Percentiles rank a stretch among this genome's conserved stretches.
Evolutionary conservation across 1,140 invertebrate genomes (phyloP).

Genomic region (Chironomus striatipennis): DNA sequence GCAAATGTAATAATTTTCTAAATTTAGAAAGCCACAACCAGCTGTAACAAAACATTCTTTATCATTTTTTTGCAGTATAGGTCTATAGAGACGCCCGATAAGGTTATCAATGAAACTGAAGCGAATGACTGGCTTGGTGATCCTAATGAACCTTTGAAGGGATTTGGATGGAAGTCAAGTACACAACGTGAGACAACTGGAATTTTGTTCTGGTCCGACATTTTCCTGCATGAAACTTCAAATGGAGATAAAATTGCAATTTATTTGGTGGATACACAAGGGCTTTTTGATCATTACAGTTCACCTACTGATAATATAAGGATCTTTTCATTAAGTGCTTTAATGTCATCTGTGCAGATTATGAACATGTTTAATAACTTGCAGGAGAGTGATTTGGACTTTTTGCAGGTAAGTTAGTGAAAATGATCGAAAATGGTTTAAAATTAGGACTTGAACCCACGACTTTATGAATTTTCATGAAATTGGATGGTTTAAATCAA

Average conservation of each 20-base stretch:
- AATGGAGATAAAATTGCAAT: slow-evolving; percentile 8
- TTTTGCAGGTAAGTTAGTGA: not conserved
- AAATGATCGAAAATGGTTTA: not conserved
- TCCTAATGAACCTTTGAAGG: not conserved
- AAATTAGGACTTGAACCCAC: not conserved
- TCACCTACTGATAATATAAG: slow-evolving; percentile 16
- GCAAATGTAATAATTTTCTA: slow-evolving; percentile 3
- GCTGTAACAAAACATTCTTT: not conserved
- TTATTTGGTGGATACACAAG: slow-evolving; percentile 17
- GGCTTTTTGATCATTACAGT: slow-evolving; percentile 1
- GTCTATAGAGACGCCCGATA: not conserved
- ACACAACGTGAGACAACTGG: slow-evolving; percentile 25
- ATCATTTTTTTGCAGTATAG: not conserved
- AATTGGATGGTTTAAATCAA: too few species aligned
- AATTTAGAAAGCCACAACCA: not conserved
- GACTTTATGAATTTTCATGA: too few species aligned
- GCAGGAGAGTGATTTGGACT: slow-evolving; percentile 3
- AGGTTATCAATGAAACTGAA: not conserved
- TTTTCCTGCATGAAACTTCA: not conserved
- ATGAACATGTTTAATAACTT: not conserved
- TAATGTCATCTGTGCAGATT: slow-evolving; percentile 17
- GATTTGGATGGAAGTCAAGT: slow-evolving; percentile 18
- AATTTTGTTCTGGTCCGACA: slow-evolving; percentile 17
- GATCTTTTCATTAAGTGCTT: slow-evolving; percentile 19
- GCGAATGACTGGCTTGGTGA: slow-evolving; percentile 12